Conservation (phyloP, 2,888 invertebrate species). For the Ramazzottius varieornatus region DNA sequence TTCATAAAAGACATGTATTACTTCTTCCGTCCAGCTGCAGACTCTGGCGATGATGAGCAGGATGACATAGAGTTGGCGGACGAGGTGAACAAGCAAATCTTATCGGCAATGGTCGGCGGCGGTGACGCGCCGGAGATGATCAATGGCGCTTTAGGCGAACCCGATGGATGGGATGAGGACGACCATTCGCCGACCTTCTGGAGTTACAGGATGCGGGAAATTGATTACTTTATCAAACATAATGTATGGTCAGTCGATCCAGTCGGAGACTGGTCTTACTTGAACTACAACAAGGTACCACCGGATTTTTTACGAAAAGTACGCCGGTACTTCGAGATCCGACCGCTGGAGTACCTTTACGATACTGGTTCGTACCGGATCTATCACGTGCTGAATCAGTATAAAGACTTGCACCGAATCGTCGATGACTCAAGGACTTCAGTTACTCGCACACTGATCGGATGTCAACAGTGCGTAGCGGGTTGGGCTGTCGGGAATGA, state of each 20-base stretch:
- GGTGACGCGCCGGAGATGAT: background rate
- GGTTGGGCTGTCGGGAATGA: background rate
- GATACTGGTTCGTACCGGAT: background rate
- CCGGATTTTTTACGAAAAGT: background rate
- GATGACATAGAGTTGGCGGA: background rate
- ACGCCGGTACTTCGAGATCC: constrained; percentile 3
- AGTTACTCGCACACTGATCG: background rate
- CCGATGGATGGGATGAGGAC: background rate
- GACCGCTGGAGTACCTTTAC: background rate
- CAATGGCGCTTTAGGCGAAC: background rate
- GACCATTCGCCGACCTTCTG: background rate
- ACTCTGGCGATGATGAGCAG: background rate
- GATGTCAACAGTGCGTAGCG: background rate
- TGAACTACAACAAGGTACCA: background rate
- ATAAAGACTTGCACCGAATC: background rate
- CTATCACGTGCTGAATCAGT: background rate
- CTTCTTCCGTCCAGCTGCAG: background rate
- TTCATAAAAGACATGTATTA: background rate
- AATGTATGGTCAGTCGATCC: background rate
- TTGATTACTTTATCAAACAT: background rate
- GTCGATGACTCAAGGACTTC: background rate
- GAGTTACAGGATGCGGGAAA: background rate
- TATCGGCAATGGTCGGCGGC: background rate
- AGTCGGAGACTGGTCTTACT: background rate
- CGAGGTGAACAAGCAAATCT: background rate